These are phyloP conservation scores for Cataglyphis cursor DNA, from an alignment of 2,888 invertebrate genomes.

Conservation along the genomic window DNA sequence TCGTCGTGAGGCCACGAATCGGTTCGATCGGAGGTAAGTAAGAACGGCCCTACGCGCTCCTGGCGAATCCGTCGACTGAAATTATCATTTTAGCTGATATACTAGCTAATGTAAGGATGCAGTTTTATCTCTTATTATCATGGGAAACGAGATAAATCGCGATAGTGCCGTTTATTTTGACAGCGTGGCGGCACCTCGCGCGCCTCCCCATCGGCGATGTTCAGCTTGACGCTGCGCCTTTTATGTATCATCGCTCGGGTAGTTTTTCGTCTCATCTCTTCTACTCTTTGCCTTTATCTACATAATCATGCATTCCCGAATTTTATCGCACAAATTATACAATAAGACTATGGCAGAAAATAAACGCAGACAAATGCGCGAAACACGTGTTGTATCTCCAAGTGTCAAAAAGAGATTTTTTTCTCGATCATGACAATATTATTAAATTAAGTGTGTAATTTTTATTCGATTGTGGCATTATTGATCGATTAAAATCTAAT, in stretches of 20 bases:
- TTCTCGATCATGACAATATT: not conserved
- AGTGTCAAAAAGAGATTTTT: not conserved
- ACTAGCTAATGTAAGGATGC: conserved; percentile 87
- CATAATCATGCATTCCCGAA: not conserved
- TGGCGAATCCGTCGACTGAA: conserved; percentile 85
- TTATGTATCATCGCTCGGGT: conserved; percentile 53
- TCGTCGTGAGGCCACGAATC: not conserved
- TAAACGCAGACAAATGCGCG: not conserved
- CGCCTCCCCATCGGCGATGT: conserved; percentile 63
- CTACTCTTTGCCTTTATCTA: not conserved
- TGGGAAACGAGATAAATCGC: conserved; percentile 87
- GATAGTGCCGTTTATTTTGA: conserved; percentile 87
- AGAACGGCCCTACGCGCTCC: conserved; percentile 83
- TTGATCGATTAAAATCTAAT: not conserved
- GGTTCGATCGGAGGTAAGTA: conserved; percentile 31
- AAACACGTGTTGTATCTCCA: not conserved
- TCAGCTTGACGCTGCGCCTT: conserved; percentile 49
- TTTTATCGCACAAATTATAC: not conserved
- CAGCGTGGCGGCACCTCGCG: conserved; percentile 76
- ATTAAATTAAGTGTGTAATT: not conserved
- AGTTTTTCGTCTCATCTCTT: not conserved
- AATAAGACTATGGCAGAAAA: not conserved
- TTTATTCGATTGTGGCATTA: not conserved
- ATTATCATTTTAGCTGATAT: conserved; percentile 87
- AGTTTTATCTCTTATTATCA: conserved; percentile 87